A percentile compares a stretch with the other conserved stretches of the same genome.
These are phyloP conservation scores for Todus mexicanus DNA, from an alignment of 2,797 vertebrate genomes.

Conservation along the genomic window DNA sequence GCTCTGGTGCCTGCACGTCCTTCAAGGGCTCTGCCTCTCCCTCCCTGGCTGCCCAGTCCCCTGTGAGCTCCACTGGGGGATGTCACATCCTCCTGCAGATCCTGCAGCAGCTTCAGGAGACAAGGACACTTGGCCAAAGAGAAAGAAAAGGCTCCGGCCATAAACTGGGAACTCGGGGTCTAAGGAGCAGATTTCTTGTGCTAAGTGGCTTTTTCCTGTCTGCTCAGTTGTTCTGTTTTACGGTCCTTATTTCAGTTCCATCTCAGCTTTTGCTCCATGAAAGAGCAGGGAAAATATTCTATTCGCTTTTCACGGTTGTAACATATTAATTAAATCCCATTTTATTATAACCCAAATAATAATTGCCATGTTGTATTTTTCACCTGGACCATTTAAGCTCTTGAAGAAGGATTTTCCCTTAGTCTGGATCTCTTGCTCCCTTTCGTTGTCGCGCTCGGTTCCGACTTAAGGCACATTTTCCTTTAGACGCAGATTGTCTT, in stretches of 20 bases:
- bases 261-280: neutral
- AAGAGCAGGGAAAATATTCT: neutral
- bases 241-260: neutral
- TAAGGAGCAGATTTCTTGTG: neutral
- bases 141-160: neutral
- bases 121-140: neutral
- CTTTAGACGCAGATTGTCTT: neutral
- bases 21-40: neutral
- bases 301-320: neutral
- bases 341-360: neutral
- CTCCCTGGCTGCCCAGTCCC: neutral
- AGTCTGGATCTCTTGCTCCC: neutral
- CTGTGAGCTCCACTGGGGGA: neutral
- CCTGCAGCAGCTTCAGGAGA: neutral
- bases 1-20: neutral
- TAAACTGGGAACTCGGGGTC: neutral
- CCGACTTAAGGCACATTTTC: neutral
- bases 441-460: neutral
- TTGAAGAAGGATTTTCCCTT: neutral
- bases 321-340: neutral
- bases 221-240: neutral
- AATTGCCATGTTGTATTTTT: neutral
- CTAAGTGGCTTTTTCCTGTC: neutral
- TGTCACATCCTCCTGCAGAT: neutral
- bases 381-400: neutral